phyloP scores from a whole-genome alignment of 2,113 vertebrate species.

The Megaceryle maxima region DNA sequence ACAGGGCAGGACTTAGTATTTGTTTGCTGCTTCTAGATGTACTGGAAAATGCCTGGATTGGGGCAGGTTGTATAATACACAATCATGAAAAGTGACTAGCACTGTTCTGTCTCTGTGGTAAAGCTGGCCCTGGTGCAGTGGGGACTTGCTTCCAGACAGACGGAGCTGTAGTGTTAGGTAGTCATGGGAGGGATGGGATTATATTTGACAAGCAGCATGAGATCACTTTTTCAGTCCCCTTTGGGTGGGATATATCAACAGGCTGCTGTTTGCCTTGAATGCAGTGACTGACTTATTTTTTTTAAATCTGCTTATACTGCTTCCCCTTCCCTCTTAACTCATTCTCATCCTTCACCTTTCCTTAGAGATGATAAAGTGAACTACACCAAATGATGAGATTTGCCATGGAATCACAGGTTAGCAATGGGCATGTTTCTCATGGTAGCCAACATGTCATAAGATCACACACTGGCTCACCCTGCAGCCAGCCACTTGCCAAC shows the following conservation, averaged over 20 bases:
- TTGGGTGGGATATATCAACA: constrained; percentile 34
- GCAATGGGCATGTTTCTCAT: background rate
- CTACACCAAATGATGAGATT: background rate
- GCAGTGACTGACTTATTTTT: background rate
- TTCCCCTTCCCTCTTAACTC: constrained; percentile 22
- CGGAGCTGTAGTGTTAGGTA: background rate
- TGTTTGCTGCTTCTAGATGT: background rate
- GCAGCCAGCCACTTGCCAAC: background rate
- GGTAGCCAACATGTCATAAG: background rate
- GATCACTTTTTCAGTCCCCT: constrained; percentile 24
- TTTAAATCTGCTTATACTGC: background rate
- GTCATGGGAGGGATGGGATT: constrained; percentile 12
- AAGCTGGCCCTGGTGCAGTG: background rate
- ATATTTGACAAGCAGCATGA: constrained; percentile 20
- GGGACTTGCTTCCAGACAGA: background rate
- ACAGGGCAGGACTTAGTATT: background rate
- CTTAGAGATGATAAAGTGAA: background rate
- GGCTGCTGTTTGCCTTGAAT: background rate
- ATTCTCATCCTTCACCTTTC: background rate
- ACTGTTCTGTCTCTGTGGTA: background rate
- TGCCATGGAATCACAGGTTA: background rate
- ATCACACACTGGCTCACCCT: background rate
- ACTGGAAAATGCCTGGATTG: background rate
- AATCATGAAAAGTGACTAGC: background rate
- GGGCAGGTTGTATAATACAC: background rate